These are phyloP conservation scores for Varanus komodoensis DNA, from an alignment of 2,113 vertebrate genomes.

Conservation along the genomic window DNA sequence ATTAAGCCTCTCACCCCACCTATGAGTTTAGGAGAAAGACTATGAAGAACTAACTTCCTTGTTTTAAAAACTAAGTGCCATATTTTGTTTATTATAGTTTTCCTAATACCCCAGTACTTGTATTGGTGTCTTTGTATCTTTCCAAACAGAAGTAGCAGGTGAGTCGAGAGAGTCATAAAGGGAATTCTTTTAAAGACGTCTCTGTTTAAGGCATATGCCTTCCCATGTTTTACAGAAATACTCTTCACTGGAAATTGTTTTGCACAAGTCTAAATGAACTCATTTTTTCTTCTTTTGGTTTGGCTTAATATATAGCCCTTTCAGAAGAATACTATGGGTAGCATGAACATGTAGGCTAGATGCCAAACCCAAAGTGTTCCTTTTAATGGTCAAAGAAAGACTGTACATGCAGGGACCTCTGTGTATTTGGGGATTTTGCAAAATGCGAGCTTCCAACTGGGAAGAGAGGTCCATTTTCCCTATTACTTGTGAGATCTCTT, in stretches of 20 bases:
- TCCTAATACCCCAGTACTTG: accelerated
- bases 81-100: constrained; percentile 14
- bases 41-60: not conserved
- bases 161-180: not conserved
- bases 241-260: not conserved
- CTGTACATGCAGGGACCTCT: not conserved
- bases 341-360: not conserved
- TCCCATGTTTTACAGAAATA: not conserved
- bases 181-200: not conserved
- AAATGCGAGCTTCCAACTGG: not conserved
- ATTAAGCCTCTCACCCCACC: too few relatives aligned
- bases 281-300: not conserved
- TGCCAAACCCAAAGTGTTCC: not conserved
- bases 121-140: not conserved
- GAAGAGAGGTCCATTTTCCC: not conserved
- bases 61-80: not conserved
- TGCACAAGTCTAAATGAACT: not conserved
- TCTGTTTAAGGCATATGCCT: not conserved
- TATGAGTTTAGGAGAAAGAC: not conserved
- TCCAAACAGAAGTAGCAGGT: not conserved
- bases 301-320: not conserved
- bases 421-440: not conserved
- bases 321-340: not conserved
- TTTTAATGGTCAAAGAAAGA: too few relatives aligned
- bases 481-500: not conserved